phyloP scores from a whole-genome alignment of 2,113 vertebrate genomes.

The Myrmecobius fasciatus region DNA sequence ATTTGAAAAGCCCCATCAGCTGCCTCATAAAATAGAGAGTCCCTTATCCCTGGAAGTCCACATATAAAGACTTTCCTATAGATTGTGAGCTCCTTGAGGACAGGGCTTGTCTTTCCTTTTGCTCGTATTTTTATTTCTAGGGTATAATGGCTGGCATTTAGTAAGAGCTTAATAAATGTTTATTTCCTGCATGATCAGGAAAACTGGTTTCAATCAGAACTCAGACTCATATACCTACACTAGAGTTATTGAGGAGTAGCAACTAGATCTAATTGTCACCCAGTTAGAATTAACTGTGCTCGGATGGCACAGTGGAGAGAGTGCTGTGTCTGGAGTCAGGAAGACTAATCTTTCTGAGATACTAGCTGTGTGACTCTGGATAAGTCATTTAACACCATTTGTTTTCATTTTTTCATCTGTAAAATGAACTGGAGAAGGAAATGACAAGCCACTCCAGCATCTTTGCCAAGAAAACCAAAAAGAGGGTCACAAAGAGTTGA shows the following conservation, averaged over 20 bases:
- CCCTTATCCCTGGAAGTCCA: background rate
- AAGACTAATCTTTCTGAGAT: background rate
- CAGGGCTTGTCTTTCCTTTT: background rate
- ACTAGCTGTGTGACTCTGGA: background rate
- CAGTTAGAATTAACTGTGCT: background rate
- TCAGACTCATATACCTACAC: background rate
- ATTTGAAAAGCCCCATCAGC: background rate
- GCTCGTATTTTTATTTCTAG: background rate
- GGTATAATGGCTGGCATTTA: background rate
- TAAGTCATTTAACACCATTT: background rate
- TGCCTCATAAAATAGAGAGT: background rate
- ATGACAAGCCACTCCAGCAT: background rate
- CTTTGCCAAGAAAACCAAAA: no score
- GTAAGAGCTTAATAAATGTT: background rate
- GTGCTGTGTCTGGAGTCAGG: background rate
- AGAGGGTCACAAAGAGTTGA: no score
- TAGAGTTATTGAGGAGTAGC: background rate
- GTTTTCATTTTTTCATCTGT: background rate
- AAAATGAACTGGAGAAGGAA: background rate
- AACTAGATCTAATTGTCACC: background rate
- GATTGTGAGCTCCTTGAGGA: background rate
- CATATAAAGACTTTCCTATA: background rate
- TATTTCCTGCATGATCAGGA: background rate
- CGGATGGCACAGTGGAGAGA: background rate
- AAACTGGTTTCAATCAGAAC: background rate